Evolutionary conservation across 2,113 vertebrate species (phyloP).

Genomic region (Orthochromis malagaraziensis): DNA sequence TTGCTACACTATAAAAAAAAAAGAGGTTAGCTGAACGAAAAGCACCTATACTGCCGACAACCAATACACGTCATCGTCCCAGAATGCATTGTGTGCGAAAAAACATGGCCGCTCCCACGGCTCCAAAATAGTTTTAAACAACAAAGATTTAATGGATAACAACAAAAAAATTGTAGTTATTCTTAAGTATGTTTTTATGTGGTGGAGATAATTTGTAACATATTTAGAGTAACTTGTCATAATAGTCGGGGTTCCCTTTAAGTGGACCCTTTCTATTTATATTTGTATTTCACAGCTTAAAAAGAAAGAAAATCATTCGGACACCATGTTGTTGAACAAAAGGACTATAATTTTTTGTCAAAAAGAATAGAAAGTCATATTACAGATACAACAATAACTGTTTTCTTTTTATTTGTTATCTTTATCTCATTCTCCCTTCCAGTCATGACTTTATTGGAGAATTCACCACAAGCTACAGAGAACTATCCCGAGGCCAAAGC

Average conservation of each 20-base stretch:
- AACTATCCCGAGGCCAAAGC: slow-evolving; percentile 89
- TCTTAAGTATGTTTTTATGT: background rate
- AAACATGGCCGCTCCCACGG: background rate
- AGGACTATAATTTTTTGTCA: background rate
- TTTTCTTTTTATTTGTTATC: background rate
- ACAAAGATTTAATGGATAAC: too few relatives aligned
- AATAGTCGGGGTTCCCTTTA: background rate
- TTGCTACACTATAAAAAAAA: background rate
- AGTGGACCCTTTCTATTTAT: background rate
- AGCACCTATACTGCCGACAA: background rate
- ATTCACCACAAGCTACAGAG: slow-evolving; percentile 96
- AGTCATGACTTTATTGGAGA: slow-evolving; percentile 98
- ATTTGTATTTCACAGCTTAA: background rate
- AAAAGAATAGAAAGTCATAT: background rate
- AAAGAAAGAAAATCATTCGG: background rate
- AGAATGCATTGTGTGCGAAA: accelerated
- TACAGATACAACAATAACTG: background rate
- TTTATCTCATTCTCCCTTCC: background rate
- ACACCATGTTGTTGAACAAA: background rate
- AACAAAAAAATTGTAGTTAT: background rate
- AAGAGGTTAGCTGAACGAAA: background rate
- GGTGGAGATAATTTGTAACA: background rate
- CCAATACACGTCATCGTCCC: background rate
- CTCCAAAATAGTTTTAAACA: background rate
- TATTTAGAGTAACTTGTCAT: background rate